Conservation (phyloP, 2,113 vertebrate species). For the human region DNA sequence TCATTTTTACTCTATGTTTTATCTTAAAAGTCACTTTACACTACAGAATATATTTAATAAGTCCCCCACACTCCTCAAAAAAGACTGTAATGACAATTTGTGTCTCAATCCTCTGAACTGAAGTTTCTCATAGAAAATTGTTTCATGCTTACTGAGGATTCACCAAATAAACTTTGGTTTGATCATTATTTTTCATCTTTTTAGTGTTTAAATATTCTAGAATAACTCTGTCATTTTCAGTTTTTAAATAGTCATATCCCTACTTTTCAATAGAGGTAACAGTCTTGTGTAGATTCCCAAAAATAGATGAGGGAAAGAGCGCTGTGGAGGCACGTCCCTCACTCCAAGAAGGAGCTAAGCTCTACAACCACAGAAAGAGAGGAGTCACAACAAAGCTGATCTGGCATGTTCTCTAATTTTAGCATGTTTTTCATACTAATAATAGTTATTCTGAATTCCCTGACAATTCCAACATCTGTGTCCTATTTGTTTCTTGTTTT, state of each 20-base stretch:
- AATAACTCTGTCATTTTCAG: slow-evolving; percentile 73
- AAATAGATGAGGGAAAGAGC: slow-evolving; percentile 29
- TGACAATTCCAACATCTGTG: too few relatives aligned
- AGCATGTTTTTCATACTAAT: not conserved
- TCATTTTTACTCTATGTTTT: not conserved
- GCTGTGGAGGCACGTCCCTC: not conserved
- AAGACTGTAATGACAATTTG: too few relatives aligned
- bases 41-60: slow-evolving; percentile 85
- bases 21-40: slow-evolving; percentile 85
- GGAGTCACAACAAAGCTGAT: not conserved
- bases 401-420: not conserved
- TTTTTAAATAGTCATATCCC: slow-evolving; percentile 69
- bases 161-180: slow-evolving; percentile 75
- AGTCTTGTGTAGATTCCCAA: slow-evolving; percentile 69
- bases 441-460: not conserved
- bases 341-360: slow-evolving; percentile 66
- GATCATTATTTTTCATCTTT: not conserved
- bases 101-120: slow-evolving; percentile 53
- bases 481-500: not conserved
- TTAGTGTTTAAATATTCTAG: slow-evolving; percentile 78
- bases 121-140: slow-evolving; percentile 73
- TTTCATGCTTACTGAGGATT: slow-evolving; percentile 75
- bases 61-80: not conserved
- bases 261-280: slow-evolving; percentile 64
- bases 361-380: slow-evolving; percentile 62